These are phyloP conservation scores for Brachionus manjavacas DNA, from an alignment of 1,140 invertebrate genomes.

Conservation along the genomic window DNA sequence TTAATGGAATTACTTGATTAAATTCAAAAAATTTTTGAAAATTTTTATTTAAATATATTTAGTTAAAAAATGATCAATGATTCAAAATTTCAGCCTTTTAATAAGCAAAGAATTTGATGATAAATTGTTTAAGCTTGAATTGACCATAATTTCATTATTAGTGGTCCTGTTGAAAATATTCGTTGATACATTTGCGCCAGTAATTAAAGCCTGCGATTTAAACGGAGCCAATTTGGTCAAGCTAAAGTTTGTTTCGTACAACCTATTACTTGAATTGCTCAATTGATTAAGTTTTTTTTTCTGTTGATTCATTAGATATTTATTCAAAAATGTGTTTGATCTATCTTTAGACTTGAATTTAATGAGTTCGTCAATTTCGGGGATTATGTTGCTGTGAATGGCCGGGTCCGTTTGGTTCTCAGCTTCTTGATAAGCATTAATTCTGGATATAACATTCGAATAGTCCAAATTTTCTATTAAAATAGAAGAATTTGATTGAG, in stretches of 20 bases:
- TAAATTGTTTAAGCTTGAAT: conserved; percentile 12
- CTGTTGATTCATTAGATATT: neutral
- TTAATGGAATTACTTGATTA: too few relatives aligned
- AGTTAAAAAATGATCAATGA: neutral
- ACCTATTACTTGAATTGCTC: neutral
- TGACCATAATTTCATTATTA: neutral
- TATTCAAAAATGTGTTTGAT: conserved; percentile 16
- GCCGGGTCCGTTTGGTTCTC: neutral
- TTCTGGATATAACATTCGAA: neutral
- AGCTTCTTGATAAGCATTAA: neutral
- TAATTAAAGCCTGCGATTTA: neutral
- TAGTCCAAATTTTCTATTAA: neutral
- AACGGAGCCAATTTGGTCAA: neutral
- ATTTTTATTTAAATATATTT: too few relatives aligned
- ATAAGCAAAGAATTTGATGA: neutral
- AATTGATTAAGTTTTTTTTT: neutral
- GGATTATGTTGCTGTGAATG: neutral
- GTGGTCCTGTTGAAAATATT: neutral
- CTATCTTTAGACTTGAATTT: neutral
- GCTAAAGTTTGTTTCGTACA: neutral
- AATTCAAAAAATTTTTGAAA: too few relatives aligned
- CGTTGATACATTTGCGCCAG: neutral
- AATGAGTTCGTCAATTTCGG: neutral
- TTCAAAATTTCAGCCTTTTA: neutral
- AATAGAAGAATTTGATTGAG: neutral